Evolutionary conservation across 2,888 invertebrate genomes (phyloP).

Genomic region (Dolomedes plantarius): DNA sequence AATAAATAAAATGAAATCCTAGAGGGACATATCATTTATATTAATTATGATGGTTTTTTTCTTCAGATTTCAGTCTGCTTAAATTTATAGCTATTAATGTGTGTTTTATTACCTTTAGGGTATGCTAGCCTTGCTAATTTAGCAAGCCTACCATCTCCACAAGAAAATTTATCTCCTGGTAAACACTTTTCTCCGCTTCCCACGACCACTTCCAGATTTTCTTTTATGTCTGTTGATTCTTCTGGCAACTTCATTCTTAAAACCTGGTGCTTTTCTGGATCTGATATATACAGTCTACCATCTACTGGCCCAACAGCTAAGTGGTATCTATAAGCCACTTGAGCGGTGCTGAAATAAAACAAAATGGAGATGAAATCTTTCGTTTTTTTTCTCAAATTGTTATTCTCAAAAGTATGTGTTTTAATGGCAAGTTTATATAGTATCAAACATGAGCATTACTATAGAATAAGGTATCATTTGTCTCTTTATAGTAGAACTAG

Average conservation of each 20-base stretch:
- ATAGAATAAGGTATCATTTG: too few species aligned
- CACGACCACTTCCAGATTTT: slow-evolving; percentile 78
- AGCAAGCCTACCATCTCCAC: slow-evolving; percentile 96
- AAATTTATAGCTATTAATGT: too few species aligned
- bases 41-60: too few species aligned
- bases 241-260: slow-evolving; percentile 67
- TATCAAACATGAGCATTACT: too few species aligned
- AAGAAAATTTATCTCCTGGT: slow-evolving; percentile 91
- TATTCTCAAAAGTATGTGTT: too few species aligned
- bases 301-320: slow-evolving; percentile 97
- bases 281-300: slow-evolving; percentile 95
- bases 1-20: too few species aligned
- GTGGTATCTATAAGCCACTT: slow-evolving; percentile 97
- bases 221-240: slow-evolving; percentile 75
- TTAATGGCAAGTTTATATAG: too few species aligned
- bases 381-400: too few species aligned
- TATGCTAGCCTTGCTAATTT: slow-evolving; percentile 92
- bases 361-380: too few species aligned
- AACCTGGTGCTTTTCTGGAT: slow-evolving; percentile 90
- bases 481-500: too few species aligned
- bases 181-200: slow-evolving; percentile 92
- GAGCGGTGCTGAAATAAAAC: slow-evolving; percentile 88
- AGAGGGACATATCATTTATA: too few species aligned
- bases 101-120: slow-evolving; percentile 91
- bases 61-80: too few species aligned